A percentile compares a stretch with the other conserved stretches of the same genome.
phyloP scores from a whole-genome alignment of 2,113 vertebrate species.

The Burhinus oedicnemus region DNA sequence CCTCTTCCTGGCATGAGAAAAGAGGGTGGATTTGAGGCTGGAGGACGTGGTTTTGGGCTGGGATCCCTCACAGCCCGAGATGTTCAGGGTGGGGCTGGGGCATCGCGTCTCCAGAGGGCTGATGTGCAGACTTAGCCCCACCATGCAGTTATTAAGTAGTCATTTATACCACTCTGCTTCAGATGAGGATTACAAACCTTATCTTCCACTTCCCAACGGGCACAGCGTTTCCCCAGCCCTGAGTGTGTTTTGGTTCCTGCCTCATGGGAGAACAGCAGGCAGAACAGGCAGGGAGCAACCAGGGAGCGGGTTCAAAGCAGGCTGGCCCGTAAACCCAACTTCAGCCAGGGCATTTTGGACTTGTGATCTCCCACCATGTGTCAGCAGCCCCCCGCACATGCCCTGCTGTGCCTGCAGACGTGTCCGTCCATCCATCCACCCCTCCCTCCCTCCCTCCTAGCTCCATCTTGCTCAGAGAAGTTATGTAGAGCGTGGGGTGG shows the following conservation, averaged over 20 bases:
- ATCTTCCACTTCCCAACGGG: not conserved
- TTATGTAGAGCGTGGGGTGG: not conserved
- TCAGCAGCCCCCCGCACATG: not conserved
- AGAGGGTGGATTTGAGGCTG: not conserved
- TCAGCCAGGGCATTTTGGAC: not conserved
- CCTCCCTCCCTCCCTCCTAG: not conserved
- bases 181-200: not conserved
- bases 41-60: not conserved
- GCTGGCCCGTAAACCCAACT: not conserved
- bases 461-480: not conserved
- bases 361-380: accelerated
- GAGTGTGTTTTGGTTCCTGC: not conserved
- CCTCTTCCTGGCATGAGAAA: not conserved
- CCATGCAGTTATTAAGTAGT: not conserved
- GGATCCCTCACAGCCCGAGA: not conserved
- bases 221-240: not conserved
- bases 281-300: not conserved
- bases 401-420: not conserved
- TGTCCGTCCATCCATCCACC: not conserved
- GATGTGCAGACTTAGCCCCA: not conserved
- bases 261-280: not conserved
- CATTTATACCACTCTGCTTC: not conserved
- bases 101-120: not conserved
- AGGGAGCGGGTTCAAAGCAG: not conserved
- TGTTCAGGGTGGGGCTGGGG: not conserved